These are phyloP conservation scores for Papilio gigon DNA, from an alignment of 2,888 invertebrate genomes.

Conservation along the genomic window DNA sequence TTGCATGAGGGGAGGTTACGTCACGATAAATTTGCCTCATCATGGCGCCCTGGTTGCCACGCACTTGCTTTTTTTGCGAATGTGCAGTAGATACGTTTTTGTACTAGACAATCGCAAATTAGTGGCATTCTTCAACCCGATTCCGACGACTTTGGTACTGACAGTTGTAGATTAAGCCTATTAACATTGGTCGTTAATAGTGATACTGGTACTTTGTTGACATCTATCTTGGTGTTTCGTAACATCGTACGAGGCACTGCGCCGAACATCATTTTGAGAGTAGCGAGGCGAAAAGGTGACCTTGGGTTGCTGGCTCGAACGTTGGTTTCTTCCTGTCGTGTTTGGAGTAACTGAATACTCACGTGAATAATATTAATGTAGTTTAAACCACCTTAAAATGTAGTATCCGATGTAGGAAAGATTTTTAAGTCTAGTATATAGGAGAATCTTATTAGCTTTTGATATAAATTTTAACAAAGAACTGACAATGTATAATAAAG, in stretches of 20 bases:
- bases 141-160: constrained; percentile 27
- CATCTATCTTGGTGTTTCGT: too few relatives aligned
- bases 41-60: constrained; percentile 40
- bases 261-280: too few relatives aligned
- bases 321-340: too few relatives aligned
- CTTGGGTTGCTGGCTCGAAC: too few relatives aligned
- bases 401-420: too few relatives aligned
- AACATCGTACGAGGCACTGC: too few relatives aligned
- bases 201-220: constrained; percentile 16
- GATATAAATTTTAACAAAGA: neutral
- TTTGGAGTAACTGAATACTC: too few relatives aligned
- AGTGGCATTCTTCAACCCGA: constrained; percentile 31
- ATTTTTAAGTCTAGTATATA: too few relatives aligned
- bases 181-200: constrained; percentile 28
- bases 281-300: too few relatives aligned
- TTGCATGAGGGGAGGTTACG: constrained; percentile 49
- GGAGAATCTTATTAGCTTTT: neutral
- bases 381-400: too few relatives aligned
- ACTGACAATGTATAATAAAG: neutral
- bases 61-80: constrained; percentile 35
- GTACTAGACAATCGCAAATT: constrained; percentile 28
- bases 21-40: constrained; percentile 58
- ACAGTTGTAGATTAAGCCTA: constrained; percentile 35
- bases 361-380: too few relatives aligned
- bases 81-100: constrained; percentile 26